Conservation (phyloP, 2,888 invertebrate genomes). For the Pristionchus mayeri region DNA sequence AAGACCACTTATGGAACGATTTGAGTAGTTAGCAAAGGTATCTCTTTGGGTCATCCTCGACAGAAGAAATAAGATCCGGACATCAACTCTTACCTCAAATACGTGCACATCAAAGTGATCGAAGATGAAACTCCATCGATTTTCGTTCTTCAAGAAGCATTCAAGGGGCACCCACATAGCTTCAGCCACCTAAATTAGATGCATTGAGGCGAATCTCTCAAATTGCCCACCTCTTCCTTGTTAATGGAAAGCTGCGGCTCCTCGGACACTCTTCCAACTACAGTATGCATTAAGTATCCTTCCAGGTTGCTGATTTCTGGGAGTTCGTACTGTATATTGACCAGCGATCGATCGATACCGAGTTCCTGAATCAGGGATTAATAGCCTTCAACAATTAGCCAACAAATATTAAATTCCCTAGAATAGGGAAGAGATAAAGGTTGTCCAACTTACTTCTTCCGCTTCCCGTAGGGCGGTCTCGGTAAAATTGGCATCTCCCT, state of each 20-base stretch:
- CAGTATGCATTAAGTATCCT: neutral
- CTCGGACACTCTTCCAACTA: neutral
- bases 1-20: neutral
- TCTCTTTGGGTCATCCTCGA: too few relatives aligned
- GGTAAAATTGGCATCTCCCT: neutral
- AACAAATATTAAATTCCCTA: too few relatives aligned
- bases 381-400: too few relatives aligned
- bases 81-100: neutral
- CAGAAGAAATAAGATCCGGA: too few relatives aligned
- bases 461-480: slow-evolving; percentile 35
- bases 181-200: neutral
- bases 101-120: neutral
- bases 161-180: neutral
- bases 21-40: too few relatives aligned
- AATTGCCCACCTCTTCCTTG: neutral
- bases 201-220: neutral
- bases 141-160: neutral
- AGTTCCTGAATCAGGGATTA: neutral
- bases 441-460: neutral
- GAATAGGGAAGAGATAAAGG: neutral
- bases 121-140: neutral
- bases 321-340: neutral
- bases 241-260: neutral
- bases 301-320: neutral
- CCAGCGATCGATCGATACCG: neutral